A percentile compares a stretch with the other conserved stretches of the same genome.
Evolutionary conservation across 2,888 invertebrate genomes (phyloP).

Genomic region (Piscicola geometra): DNA sequence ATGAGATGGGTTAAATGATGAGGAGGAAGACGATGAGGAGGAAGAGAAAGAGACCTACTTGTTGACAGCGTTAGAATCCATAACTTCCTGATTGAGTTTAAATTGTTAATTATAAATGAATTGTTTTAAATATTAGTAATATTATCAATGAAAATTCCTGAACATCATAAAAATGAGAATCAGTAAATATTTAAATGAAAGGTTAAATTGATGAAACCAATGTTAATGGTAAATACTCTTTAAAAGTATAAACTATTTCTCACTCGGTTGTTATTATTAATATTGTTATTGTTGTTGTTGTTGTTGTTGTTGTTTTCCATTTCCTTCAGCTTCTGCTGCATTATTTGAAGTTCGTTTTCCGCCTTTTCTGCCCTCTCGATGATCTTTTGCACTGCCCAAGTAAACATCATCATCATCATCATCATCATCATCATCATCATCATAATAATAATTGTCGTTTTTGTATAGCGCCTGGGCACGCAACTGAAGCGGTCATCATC

Average conservation of each 20-base stretch:
- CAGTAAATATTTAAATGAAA: background rate
- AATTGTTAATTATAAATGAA: too few species aligned
- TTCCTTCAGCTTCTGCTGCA: slow-evolving; percentile 5
- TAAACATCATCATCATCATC: background rate
- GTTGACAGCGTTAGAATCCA: background rate
- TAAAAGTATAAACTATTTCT: background rate
- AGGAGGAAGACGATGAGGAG: too few species aligned
- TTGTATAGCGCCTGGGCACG: too few species aligned
- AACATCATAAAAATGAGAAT: background rate
- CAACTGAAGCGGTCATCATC: background rate
- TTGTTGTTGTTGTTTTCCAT: background rate
- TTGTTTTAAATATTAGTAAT: too few species aligned
- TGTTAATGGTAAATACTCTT: background rate
- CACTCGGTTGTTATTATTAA: background rate
- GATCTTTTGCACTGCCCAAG: slow-evolving; percentile 24
- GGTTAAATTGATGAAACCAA: background rate
- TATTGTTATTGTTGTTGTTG: slow-evolving; percentile 2
- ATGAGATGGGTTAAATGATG: too few species aligned
- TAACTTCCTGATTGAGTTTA: too few species aligned
- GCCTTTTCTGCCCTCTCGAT: slow-evolving; percentile 33
- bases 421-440: too few species aligned
- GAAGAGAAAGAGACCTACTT: background rate
- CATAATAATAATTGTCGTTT: too few species aligned
- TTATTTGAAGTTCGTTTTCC: slow-evolving; percentile 15
- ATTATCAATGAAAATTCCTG: background rate